Base-by-base conservation (phyloP, 2,113 vertebrate genomes). In the Climacteris rufus region DNA sequence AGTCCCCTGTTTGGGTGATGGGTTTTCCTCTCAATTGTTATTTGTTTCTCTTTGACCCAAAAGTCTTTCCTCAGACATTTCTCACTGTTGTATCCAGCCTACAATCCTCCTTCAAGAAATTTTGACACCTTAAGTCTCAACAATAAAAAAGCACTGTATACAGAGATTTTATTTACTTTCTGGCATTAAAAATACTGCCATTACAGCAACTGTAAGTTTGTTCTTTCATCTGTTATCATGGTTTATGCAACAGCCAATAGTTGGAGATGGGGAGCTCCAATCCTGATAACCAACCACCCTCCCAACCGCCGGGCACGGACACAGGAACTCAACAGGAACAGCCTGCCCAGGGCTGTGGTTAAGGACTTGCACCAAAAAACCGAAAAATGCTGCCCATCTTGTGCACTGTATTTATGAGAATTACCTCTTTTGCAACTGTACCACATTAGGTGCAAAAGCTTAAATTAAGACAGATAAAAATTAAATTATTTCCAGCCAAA, bases 331-430 rank as follows among this genome's bases (percentile, higher is more conserved):
- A 15, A 22, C 17, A 45, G 37, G 42, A 77, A 24, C 80, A 83
- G 68, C 22, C 89, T 57, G 7, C 79, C 78, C 40, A 33, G 44
- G n/a, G 13, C 78, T 92, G 87, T 11, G 39, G 63, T 76, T 63
- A n/a, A 77, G 39, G 17, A 21, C 52, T 88, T 68, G 52, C 30
- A 44, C 65, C 42, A 35, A 83, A 79, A 60, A 30, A 23, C 2
- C 11, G 31, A 56, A 61, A 45, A 27, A 64, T 0, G 7, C 30
- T 63, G 27, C 33, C 8, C 2, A 3, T 8, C 16, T 21, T 56
- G 22, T 2, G 0, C 1, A 5, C 1, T 11, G 6, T 13, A 3
- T 11, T 33, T 31, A 54, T 17, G 30, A 19, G 23, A 39, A 13
- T 1, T 27, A 53, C 11, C 31, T 12, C 1, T 65, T 81, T 33